Base-by-base conservation (phyloP, 2,113 vertebrate species). In the Irena cyanogastra region DNA sequence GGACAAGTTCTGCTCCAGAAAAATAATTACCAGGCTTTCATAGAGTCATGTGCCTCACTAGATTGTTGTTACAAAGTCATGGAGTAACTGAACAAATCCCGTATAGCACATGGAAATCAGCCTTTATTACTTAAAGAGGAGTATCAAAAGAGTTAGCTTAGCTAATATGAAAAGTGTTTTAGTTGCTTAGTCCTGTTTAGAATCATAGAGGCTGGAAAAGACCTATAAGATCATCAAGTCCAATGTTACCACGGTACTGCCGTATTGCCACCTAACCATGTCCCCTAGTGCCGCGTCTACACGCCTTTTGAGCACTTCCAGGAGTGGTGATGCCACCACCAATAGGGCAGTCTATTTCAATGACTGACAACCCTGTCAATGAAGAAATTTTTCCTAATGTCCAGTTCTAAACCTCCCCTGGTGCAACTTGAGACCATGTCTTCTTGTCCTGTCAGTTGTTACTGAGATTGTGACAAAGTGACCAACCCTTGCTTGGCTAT, bases 401-500 rank as follows among this genome's bases (percentile, higher is more conserved):
- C 9, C 27, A 3, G 5, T 28, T 28, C 35, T 81, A 44, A 72
- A 37, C 17, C 15, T 72, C 18, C 3, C 35, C 22, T 65, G 31
- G 33, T 56, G 16, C 59, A 44, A 13, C 5, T 33, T 37, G 35
- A 65, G 59, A 18, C 42, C 9, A 3, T 31, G 22, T 64, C 6
- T 33, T 63, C 24, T 56, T 80, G 14, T 26, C 20, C 31, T 37
- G 11, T 57, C 31, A 28, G 8, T 31, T 80, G 26, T 64, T 42
- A 50, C 35, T 26, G 14, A 33, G 42, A 42, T 11, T 49, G 30
- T 41, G 21, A 31, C 2, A 16, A 42, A 42, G 42, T 50, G 49
- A 26, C 35, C 1, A 6, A 10, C 2, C 7, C 6, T 4, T 31
- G 6, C 26, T 8, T 31, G 42, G 16, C 65, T 42, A 11, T 11